Conservation (phyloP, 2,113 vertebrate species). For the Sebastes schlegelii region DNA sequence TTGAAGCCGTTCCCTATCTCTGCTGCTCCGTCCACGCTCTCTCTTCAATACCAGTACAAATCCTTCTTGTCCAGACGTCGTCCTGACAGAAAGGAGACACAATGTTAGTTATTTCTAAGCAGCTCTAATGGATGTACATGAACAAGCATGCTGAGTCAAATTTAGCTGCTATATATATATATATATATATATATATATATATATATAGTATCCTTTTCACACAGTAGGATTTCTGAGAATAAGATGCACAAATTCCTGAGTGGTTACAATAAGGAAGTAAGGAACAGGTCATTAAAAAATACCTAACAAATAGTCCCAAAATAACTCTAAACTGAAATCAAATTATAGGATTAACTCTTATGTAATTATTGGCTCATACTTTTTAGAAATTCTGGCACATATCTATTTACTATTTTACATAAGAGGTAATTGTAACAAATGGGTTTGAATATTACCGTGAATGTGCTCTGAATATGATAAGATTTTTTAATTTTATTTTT, state of each 20-base stretch:
- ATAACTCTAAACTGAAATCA: not conserved
- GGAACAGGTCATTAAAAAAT: not conserved
- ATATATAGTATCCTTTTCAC: not conserved
- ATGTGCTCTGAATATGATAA: not conserved
- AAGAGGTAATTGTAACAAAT: not conserved
- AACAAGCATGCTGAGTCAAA: not conserved
- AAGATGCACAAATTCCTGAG: not conserved
- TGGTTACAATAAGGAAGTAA: too few relatives aligned
- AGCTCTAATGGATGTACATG: not conserved
- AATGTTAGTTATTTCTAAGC: not conserved
- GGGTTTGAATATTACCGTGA: not conserved
- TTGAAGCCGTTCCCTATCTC: not conserved
- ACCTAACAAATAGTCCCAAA: not conserved
- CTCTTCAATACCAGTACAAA: conserved; percentile 81
- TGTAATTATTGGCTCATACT: too few relatives aligned
- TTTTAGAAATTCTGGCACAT: not conserved
- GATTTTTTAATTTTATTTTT: not conserved
- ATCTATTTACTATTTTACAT: not conserved
- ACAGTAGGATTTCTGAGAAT: not conserved
- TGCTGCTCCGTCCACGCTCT: not conserved
- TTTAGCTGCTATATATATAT: not conserved
- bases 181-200: not conserved
- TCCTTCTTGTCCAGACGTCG: conserved; percentile 79
- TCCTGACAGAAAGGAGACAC: conserved; percentile 58
- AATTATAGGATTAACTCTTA: too few relatives aligned